Percentiles rank a stretch among this genome's conserved stretches.
Conservation (phyloP, 2,888 invertebrate species). For the Pantelozetes paolii region DNA sequence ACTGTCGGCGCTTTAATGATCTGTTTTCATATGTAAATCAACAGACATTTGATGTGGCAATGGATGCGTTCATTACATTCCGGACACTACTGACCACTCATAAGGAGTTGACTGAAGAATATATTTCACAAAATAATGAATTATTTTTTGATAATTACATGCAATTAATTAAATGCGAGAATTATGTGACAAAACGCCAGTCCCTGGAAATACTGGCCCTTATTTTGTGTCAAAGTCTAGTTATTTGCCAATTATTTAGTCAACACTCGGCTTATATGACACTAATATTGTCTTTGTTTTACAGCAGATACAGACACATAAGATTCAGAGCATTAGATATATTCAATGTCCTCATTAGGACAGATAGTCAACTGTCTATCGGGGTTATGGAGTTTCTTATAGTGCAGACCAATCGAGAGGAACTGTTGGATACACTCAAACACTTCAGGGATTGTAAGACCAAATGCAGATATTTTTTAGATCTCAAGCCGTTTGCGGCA, state of each 20-base stretch:
- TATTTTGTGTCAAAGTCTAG: not conserved
- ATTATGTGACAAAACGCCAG: conserved; percentile 41
- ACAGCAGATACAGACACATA: conserved; percentile 3
- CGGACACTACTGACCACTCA: conserved; percentile 34
- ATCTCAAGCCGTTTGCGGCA: conserved; percentile 3
- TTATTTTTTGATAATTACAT: conserved; percentile 36
- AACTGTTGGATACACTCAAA: not conserved
- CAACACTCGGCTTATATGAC: not conserved
- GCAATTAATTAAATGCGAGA: conserved; percentile 29
- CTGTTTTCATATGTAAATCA: conserved; percentile 38
- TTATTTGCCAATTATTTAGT: not conserved
- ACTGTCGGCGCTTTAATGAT: conserved; percentile 14
- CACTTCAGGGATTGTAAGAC: not conserved
- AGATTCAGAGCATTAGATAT: conserved; percentile 10
- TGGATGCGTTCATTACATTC: conserved; percentile 39
- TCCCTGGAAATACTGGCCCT: conserved; percentile 34
- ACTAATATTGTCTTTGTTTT: not conserved
- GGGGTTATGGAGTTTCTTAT: not conserved
- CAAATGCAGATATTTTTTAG: conserved; percentile 17
- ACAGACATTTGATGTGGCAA: conserved; percentile 40
- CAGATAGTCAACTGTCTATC: not conserved
- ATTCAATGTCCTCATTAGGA: conserved; percentile 13
- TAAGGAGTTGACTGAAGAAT: conserved; percentile 15
- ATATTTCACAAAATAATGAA: conserved; percentile 4
- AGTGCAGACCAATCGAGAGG: not conserved